Base-by-base conservation (phyloP, 2,797 vertebrate species). In the Leuciscus waleckii region DNA sequence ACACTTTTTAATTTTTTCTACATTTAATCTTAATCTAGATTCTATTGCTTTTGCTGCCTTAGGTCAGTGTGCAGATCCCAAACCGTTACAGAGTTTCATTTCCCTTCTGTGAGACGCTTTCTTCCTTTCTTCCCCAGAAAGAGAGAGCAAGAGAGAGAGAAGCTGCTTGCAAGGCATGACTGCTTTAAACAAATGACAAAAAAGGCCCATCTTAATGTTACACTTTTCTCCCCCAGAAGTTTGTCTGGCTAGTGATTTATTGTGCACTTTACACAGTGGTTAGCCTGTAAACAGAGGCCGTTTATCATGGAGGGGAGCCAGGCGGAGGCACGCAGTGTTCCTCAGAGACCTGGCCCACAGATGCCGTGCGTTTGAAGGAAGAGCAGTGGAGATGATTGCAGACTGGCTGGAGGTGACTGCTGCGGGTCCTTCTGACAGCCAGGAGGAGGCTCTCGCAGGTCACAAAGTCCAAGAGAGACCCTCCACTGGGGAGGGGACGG, bases 221-320 rank as follows among this genome's bases (percentile, higher is more conserved):
- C 90, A 89, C 90, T 88, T 90, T 91, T 90, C 89, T 87, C 89
- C 87, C 87, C 79, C 88, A 89, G 90, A 90, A 92, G 90, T 92
- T 91, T 91, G 90, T 92, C 91, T 89, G 87, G 81, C 85, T 35
- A 49, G 87, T 92, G 92, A 92, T 92, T 92, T 92, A 92, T 92
- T 86, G 90, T 81, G 85, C 89, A 90, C 91, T 92, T 92, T 92
- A 92, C 89, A 89, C 91, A 91, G 90, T 90, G 91, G 91, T 92
- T 92, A 92, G 91, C 91, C 92, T 90, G 92, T 92, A 92, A 92
- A 92, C 92, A 92, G 90, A 85, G 83, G 89, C 91, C 89, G 91
- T 92, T 91, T 87, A 90, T 92, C 92, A 91, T 73, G 56, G 86
- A 82, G 76, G 58, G 80, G 87, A 81, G 71, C 82, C 71, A 80